These are phyloP conservation scores for Danaus melanippus DNA, from an alignment of 1,140 invertebrate species.

Conservation along the genomic window DNA sequence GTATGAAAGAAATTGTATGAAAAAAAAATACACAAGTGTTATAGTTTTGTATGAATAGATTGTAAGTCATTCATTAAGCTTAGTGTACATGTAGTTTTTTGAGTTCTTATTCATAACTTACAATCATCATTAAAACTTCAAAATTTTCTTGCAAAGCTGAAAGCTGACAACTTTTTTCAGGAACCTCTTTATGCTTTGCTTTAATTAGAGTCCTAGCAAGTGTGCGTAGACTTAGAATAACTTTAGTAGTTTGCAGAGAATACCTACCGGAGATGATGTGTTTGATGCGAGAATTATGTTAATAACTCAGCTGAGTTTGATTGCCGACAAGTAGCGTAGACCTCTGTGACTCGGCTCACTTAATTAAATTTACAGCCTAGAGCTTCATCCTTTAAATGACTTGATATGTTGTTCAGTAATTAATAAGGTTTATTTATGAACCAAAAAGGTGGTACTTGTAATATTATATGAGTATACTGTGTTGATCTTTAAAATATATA, in stretches of 20 bases:
- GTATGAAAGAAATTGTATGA: too few species aligned
- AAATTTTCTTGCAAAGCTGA: too few species aligned
- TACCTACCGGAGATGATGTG: constrained; percentile 12
- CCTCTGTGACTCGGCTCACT: constrained; percentile 24
- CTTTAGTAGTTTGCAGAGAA: constrained; percentile 4
- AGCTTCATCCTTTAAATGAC: constrained; percentile 15
- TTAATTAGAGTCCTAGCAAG: constrained; percentile 18
- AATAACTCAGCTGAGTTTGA: constrained; percentile 38
- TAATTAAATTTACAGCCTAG: constrained; percentile 28
- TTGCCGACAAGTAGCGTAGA: constrained; percentile 29
- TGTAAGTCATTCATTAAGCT: too few species aligned
- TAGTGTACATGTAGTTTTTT: too few species aligned
- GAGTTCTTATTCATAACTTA: too few species aligned
- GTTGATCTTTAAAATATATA: too few species aligned
- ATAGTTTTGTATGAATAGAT: constrained; percentile 8
- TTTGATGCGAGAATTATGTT: constrained; percentile 39
- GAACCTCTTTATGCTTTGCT: constrained; percentile 14
- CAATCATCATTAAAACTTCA: too few species aligned
- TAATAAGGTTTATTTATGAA: not conserved
- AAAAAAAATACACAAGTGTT: not conserved
- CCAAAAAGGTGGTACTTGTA: not conserved
- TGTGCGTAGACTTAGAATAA: constrained; percentile 17
- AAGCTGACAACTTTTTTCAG: too few species aligned
- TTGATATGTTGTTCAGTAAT: constrained; percentile 1
- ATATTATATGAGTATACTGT: too few species aligned